phyloP scores from a whole-genome alignment of 92 coral and sea anemone species.

The Scolanthus callimorphus region DNA sequence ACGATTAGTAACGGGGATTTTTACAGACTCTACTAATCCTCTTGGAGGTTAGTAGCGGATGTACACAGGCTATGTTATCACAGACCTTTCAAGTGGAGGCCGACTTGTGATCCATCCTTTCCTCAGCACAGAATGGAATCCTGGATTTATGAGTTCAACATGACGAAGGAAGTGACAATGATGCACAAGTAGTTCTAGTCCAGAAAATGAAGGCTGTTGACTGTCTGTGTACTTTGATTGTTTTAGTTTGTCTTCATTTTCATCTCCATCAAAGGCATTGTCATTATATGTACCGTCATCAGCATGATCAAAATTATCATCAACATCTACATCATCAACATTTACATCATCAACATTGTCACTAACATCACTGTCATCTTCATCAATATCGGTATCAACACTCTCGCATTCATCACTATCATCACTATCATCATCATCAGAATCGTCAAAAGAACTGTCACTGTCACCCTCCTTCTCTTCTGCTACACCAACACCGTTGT shows the following conservation, averaged over 20 bases:
- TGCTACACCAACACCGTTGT: neutral
- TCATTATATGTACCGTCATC: neutral
- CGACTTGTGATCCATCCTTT: slow-evolving; percentile 22
- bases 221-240: too few relatives aligned
- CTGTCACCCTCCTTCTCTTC: neutral
- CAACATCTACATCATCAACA: neutral
- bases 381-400: slow-evolving; percentile 1
- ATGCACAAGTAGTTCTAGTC: slow-evolving; percentile 1
- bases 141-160: slow-evolving; percentile 20
- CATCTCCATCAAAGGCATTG: too few relatives aligned
- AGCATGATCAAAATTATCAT: neutral
- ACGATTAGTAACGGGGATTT: too few relatives aligned
- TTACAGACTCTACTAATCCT: too few relatives aligned
- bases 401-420: slow-evolving; percentile 12
- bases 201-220: too few relatives aligned
- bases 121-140: slow-evolving; percentile 41
- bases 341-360: too few relatives aligned
- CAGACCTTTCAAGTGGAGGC: slow-evolving; percentile 44
- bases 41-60: too few relatives aligned
- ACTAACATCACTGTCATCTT: neutral
- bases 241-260: too few relatives aligned
- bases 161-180: slow-evolving; percentile 18
- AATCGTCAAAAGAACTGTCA: neutral
- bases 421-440: neutral
- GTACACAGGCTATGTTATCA: too few relatives aligned